Evolutionary conservation across 2,888 invertebrate genomes (phyloP), one percentile per base, ranked within the genome.

Genomic region (Mayetiola destructor): DNA sequence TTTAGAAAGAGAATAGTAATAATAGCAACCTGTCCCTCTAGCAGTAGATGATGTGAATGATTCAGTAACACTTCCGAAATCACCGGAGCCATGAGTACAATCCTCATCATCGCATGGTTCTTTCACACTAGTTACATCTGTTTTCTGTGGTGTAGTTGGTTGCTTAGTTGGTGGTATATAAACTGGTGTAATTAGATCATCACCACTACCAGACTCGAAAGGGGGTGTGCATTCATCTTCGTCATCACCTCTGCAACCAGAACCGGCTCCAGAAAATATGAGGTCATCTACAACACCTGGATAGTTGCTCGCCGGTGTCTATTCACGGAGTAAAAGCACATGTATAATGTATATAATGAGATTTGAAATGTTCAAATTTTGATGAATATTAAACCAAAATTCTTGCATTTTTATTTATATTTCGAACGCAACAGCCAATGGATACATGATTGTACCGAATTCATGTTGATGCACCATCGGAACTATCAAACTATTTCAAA

Each of bases 141-240:
- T 1, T 68, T 68, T 56, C 71, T 65, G 64, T 55, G 69, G 65
- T 35, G 74, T 79, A 1, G 83, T 81, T 10, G 84, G 83, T 14
- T 85, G 85, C 63, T 80, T 77, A 32, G 84, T 83, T 2, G 89
- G 85, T 1, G 89, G 88, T 14, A 90, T 85, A 69, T 90, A 91
- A 1, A 93, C 90, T 0, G 94, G 92, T 1, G 91, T 93, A 63
- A 94, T 91, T 58, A 95, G 80, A 68, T 93, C 93, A 68, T 94
- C 93, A 61, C 89, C 89, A 40, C 88, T 85, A 10, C 86, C 88
- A 1, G 84, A 80, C 64, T 89, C 88, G 35, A 86, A 86, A 32
- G 87, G 76, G 12, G 90, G 88, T 1, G 83, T 81, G 68, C 93
- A 93, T 63, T 92, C 92, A 65, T 92, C 93, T 69, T 94, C 93